These are phyloP conservation scores for Gulo gulo DNA, from an alignment of 2,113 vertebrate genomes.

Conservation along the genomic window DNA sequence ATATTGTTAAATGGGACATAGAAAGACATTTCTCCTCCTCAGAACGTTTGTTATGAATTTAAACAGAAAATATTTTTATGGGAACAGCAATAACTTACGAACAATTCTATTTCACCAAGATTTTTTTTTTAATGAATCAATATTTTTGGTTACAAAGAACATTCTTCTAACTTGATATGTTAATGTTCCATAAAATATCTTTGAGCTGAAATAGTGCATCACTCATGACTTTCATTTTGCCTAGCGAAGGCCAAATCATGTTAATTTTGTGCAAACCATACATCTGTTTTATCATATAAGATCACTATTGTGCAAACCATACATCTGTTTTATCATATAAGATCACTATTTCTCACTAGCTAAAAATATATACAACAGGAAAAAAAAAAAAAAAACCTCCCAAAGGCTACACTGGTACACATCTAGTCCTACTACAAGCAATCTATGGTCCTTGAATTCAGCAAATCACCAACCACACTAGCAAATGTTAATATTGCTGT, in stretches of 20 bases:
- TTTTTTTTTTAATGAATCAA: conserved; percentile 63
- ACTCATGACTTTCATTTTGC: conserved; percentile 53
- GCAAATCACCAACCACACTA: conserved; percentile 10
- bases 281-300: conserved; percentile 62
- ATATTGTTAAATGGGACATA: conserved; percentile 68
- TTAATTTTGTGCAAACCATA: conserved; percentile 58
- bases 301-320: conserved; percentile 52
- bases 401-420: background rate
- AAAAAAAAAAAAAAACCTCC: background rate
- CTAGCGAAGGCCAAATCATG: conserved; percentile 38
- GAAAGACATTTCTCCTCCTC: conserved; percentile 64
- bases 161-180: conserved; percentile 53
- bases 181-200: conserved; percentile 61
- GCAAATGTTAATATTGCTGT: conserved; percentile 17
- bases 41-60: conserved; percentile 74
- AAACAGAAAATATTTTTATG: conserved; percentile 78
- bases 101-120: conserved; percentile 53
- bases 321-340: conserved; percentile 62
- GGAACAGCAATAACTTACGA: conserved; percentile 62
- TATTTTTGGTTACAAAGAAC: conserved; percentile 64
- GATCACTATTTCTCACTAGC: conserved; percentile 59
- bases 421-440: background rate
- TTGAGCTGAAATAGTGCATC: conserved; percentile 24
- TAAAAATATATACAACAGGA: conserved; percentile 52
- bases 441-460: background rate